A percentile compares a stretch with the other conserved stretches of the same genome.
Evolutionary conservation across 2,888 invertebrate species (phyloP).

Genomic region (Leptarthrus brevirostris): DNA sequence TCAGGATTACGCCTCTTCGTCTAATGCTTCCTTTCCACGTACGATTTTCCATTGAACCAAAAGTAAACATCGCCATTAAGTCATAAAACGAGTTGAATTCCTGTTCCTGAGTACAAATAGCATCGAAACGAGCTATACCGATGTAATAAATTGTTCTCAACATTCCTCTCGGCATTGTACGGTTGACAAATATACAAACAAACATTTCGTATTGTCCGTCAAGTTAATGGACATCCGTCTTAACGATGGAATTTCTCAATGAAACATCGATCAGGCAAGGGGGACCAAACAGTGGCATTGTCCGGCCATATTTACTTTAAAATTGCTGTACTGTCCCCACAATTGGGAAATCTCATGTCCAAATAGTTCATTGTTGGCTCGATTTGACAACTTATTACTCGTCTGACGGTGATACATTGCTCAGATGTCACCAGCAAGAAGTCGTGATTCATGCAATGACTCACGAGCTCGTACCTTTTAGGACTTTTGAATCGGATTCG

Average conservation of each 20-base stretch:
- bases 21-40: background rate
- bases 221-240: slow-evolving; percentile 39
- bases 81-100: too few species aligned
- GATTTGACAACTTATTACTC: slow-evolving; percentile 27
- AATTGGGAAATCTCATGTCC: slow-evolving; percentile 26
- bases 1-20: background rate
- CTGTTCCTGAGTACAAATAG: background rate
- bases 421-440: background rate
- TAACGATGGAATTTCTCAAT: slow-evolving; percentile 5
- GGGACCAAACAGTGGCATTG: slow-evolving; percentile 23
- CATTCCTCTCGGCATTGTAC: slow-evolving; percentile 8
- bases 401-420: slow-evolving; percentile 11
- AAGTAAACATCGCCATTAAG: too few species aligned
- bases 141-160: slow-evolving; percentile 29
- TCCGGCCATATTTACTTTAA: slow-evolving; percentile 12
- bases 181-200: slow-evolving; percentile 17
- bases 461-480: slow-evolving; percentile 2
- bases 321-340: slow-evolving; percentile 13
- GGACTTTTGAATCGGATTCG: background rate
- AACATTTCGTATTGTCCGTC: slow-evolving; percentile 26
- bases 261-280: background rate
- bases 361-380: slow-evolving; percentile 23
- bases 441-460: slow-evolving; percentile 5
- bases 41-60: too few species aligned
- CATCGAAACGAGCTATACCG: background rate